Base-by-base conservation (phyloP, 2,113 vertebrate genomes). In the Chionodraco myersi region DNA sequence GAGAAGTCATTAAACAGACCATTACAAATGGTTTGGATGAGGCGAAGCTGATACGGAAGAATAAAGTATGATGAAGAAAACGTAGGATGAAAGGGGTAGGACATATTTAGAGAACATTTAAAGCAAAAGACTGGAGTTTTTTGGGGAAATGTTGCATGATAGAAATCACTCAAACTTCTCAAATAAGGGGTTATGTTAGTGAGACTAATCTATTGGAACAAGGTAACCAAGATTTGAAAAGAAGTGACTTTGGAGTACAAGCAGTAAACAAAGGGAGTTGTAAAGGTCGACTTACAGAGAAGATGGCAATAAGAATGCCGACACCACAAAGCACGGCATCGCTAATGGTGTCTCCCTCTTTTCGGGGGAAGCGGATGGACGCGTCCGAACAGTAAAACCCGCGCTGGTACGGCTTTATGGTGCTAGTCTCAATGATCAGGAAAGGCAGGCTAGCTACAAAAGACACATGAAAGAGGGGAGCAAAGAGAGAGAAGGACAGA, bases 381-480 rank as follows among this genome's bases (percentile, higher is more conserved):
- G 99, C 92, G 93, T 95, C 94, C 75, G 90, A 85, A 93, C 94
- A 95, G 94, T 95, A 95, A 94, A 95, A 95, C 82, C 94, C 94
- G 68, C 94, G 94, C 86, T 96, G 97, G 93, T 98, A 99, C 69
- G 98, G 97, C 76, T 95, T 94, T 90, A 99, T 97, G 95, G 96
- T 97, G 96, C 97, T 99, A 47, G 97, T 97, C 96, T 99, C 98
- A 75, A 99, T 98, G 94, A 99, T 97, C 95, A 99, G 96, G 96
- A 99, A 99, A 90, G 98, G 98, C 90, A 99, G 96, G 91, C 96
- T 96, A 75, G 98, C 98, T 99, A 95, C 88, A 91, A 87, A 90
- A 93, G 10, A 85, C 84, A 94, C 86, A 90, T 56, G 74, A 72
- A 74, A 76, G 78, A 87, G 1, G 53, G 68, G 77, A 61, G 75